Percentiles rank a stretch among this genome's conserved stretches.
These are phyloP conservation scores for Chrysopilus asiliformis DNA, from an alignment of 2,888 invertebrate genomes.

Conservation along the genomic window DNA sequence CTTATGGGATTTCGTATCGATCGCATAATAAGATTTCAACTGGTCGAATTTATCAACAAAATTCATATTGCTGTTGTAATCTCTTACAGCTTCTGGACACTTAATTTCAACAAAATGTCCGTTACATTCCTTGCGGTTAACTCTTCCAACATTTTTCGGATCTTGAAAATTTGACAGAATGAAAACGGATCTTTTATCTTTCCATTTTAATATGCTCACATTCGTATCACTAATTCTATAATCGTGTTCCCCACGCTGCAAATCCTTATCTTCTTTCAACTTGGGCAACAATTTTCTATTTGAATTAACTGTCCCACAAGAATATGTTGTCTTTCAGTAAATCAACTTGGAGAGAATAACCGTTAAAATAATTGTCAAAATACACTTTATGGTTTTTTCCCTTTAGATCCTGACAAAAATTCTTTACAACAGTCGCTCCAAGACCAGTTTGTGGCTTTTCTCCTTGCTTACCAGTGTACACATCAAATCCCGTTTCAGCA, in stretches of 20 bases:
- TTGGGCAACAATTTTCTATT: slow-evolving; percentile 1
- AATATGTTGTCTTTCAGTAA: background rate
- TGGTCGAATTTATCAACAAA: slow-evolving; percentile 12
- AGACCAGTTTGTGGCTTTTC: background rate
- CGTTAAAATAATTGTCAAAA: slow-evolving; percentile 2
- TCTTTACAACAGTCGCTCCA: background rate
- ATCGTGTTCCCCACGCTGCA: slow-evolving; percentile 8
- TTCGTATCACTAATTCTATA: slow-evolving; percentile 8
- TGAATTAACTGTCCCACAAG: slow-evolving; percentile 3
- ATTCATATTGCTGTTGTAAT: slow-evolving; percentile 12
- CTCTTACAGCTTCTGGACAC: slow-evolving; percentile 10
- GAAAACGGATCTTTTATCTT: slow-evolving; percentile 4
- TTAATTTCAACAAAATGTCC: slow-evolving; percentile 3
- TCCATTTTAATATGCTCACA: slow-evolving; percentile 9
- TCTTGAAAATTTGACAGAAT: slow-evolving; percentile 6
- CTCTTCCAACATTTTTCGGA: background rate
- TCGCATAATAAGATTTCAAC: too few species aligned
- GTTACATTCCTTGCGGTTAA: background rate
- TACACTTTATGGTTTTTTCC: slow-evolving; percentile 1
- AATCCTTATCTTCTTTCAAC: slow-evolving; percentile 1
- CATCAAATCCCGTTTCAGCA: background rate
- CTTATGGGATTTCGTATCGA: too few species aligned
- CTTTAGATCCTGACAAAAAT: background rate
- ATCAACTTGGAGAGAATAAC: slow-evolving; percentile 1
- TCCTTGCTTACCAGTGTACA: background rate